Base-by-base conservation (phyloP, 2,113 vertebrate genomes). In the Rhagologus leucostigma region DNA sequence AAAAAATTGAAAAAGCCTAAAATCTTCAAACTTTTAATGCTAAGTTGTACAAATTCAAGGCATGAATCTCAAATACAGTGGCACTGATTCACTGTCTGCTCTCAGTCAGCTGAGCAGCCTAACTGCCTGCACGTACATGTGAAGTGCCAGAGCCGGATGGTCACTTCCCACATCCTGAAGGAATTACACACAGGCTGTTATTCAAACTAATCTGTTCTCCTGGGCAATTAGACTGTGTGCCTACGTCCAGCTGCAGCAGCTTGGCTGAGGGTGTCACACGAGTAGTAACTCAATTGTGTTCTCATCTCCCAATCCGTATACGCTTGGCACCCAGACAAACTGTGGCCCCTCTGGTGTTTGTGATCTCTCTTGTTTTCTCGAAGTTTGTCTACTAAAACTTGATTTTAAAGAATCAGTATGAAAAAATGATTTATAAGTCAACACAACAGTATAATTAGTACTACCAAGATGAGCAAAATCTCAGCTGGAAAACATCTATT, bases 111-210 rank as follows among this genome's bases (percentile, higher is more conserved):
- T 0, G 9, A 55, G 55, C 2, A 18, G 50, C 33, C 57, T 9
- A 83, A 47, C 49, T 68, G 52, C 52, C 67, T 44, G 41, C 14
- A 64, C 0, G 2, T 15, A 42, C 0, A 0, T 3, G 41, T 0
- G 10, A 69, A 46, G 50, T 0, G 4, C n/a, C 42, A 62, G 21
- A 59, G 41, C 46, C 29, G 22, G 9, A 29, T 0, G 2, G n/a
- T 44, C n/a, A 70, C 50, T 4, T 91, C 10, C 32, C n/a, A 42
- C 41, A 42, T 30, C 39, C 88, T 39, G 42, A 37, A 77, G 50
- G 75, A 90, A 94, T 32, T 39, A 74, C 33, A 62, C 9, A 44
- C 0, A 2, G 15, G 32, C 10, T 39, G 41, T 30, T 86, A 49
- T 10, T 65, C 42, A 68, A 39, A 71, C 27, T 29, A 1, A 63